Percentiles rank a stretch among this genome's conserved stretches.
Conservation (phyloP, 2,797 vertebrate species). For the Sebastiscus tertius region DNA sequence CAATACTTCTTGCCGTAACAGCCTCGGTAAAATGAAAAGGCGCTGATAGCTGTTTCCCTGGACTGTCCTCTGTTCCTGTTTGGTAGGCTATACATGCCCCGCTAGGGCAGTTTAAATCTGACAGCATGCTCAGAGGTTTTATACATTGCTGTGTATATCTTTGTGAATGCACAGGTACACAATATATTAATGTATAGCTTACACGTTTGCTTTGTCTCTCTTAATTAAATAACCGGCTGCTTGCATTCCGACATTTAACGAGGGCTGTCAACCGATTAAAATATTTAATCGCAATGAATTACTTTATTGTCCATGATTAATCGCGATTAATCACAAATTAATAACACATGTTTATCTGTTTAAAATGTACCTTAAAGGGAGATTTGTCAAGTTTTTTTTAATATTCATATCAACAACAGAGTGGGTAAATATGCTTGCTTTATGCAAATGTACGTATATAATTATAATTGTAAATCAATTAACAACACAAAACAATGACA, state of each 20-base stretch:
- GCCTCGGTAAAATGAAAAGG: constrained; percentile 35
- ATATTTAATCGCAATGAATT: no score
- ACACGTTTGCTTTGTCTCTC: neutral
- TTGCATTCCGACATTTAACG: neutral
- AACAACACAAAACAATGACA: neutral
- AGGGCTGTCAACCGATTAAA: no score
- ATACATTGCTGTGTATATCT: neutral
- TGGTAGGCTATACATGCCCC: neutral
- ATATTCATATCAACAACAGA: no score
- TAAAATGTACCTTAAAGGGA: no score
- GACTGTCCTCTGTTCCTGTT: neutral
- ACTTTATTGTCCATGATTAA: no score
- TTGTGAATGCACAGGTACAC: neutral
- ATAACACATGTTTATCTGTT: no score
- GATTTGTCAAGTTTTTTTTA: no score
- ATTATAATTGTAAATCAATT: neutral
- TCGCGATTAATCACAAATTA: no score
- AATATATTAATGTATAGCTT: neutral
- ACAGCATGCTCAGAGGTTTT: neutral
- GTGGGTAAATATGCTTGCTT: no score
- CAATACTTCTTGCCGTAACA: neutral
- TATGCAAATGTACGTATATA: neutral
- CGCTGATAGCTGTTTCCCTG: neutral
- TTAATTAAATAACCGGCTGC: neutral
- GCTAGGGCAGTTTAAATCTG: neutral